phyloP scores from a whole-genome alignment of 2,888 invertebrate genomes.

The Alviniconcha strummeri region DNA sequence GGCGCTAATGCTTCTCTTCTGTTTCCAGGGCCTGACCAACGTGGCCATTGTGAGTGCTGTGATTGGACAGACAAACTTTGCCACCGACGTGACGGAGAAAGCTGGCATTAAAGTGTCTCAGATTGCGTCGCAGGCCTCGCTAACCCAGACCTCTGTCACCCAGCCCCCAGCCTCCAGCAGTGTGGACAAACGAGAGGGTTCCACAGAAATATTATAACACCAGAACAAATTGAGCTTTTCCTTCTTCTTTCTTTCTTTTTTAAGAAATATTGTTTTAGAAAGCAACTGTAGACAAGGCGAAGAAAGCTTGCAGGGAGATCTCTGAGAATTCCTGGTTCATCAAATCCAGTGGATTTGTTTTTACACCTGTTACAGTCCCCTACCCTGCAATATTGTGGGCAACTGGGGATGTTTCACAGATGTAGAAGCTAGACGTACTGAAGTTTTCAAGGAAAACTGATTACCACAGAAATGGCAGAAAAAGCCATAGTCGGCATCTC shows the following conservation, averaged over 20 bases:
- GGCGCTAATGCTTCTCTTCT: neutral
- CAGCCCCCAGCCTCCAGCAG: neutral
- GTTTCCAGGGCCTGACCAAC: constrained; percentile 62
- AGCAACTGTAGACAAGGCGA: neutral
- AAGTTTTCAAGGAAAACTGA: no score
- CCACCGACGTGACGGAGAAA: constrained; percentile 55
- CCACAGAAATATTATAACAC: constrained; percentile 18
- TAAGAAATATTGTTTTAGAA: neutral
- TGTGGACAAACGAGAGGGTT: neutral
- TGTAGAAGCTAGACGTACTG: no score
- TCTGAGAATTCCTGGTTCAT: neutral
- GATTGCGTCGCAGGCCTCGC: neutral
- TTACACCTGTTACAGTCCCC: neutral
- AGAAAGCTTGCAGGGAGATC: neutral
- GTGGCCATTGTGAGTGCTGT: constrained; percentile 64
- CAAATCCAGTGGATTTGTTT: neutral
- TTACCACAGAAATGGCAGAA: no score
- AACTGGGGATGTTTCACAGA: no score
- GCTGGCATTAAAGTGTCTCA: constrained; percentile 43
- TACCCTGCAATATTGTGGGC: no score
- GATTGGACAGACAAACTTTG: constrained; percentile 61
- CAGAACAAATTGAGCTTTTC: neutral
- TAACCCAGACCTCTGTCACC: no score
- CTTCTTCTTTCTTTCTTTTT: neutral
- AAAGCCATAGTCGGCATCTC: no score